phyloP scores from a whole-genome alignment of 2,113 vertebrate species.

The Ceratotherium simum region DNA sequence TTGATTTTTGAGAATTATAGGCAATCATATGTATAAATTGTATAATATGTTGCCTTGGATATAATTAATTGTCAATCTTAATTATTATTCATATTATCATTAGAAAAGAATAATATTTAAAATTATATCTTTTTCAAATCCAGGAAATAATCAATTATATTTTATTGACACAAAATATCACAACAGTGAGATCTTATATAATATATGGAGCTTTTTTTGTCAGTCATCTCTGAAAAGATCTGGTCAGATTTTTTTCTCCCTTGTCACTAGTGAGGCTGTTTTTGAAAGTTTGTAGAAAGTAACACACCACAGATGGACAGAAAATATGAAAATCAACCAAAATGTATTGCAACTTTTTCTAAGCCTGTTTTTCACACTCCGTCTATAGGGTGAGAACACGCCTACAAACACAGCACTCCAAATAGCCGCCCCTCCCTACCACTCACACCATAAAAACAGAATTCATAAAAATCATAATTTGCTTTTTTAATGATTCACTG shows the following conservation, averaged over 20 bases:
- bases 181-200: conserved; percentile 1
- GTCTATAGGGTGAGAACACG: conserved; percentile 64
- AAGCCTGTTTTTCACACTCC: conserved; percentile 65
- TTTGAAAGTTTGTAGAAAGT: conserved; percentile 69
- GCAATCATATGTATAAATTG: neutral
- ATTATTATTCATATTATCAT: neutral
- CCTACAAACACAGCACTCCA: conserved; percentile 52
- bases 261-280: conserved; percentile 28
- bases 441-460: conserved; percentile 57
- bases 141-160: conserved; percentile 35
- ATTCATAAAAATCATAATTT: conserved; percentile 57
- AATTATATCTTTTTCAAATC: conserved; percentile 12
- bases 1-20: neutral
- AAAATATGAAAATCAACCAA: conserved; percentile 62
- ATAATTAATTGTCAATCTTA: neutral
- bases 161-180: conserved; percentile 7
- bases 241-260: neutral
- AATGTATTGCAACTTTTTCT: conserved; percentile 60
- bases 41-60: neutral
- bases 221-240: conserved; percentile 51
- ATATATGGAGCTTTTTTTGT: neutral
- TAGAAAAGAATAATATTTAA: neutral
- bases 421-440: conserved; percentile 14
- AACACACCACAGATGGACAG: conserved; percentile 71
- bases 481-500: conserved; percentile 45